These are phyloP conservation scores for Drosophila dives DNA, from an alignment of 2,888 invertebrate genomes.

Conservation along the genomic window DNA sequence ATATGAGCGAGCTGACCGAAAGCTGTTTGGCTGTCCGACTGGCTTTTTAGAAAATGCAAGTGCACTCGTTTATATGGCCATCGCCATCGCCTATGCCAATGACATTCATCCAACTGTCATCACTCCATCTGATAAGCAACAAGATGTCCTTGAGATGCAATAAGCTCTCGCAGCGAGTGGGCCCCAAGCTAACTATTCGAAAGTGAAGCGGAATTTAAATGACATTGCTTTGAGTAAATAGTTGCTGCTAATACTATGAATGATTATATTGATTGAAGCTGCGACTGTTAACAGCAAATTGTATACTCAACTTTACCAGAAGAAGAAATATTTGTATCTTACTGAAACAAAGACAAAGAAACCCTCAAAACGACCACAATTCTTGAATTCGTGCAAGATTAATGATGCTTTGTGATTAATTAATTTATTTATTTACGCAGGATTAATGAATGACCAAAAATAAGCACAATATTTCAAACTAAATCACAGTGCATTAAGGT, in stretches of 20 bases:
- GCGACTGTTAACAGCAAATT: background rate
- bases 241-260: background rate
- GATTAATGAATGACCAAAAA: background rate
- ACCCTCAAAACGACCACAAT: background rate
- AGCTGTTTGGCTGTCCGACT: slow-evolving; percentile 16
- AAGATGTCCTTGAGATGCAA: slow-evolving; percentile 59
- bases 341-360: background rate
- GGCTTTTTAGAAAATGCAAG: slow-evolving; percentile 63
- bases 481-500: background rate
- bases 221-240: slow-evolving; percentile 2
- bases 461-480: background rate
- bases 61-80: slow-evolving; percentile 42
- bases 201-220: slow-evolving; percentile 47
- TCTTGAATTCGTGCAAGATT: background rate
- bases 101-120: slow-evolving; percentile 61
- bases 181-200: slow-evolving; percentile 32
- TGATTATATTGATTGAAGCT: background rate
- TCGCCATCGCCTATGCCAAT: slow-evolving; percentile 51
- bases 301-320: background rate
- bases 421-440: background rate
- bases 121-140: slow-evolving; percentile 57
- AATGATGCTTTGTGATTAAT: background rate
- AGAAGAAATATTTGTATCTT: background rate
- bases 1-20: slow-evolving; percentile 30
- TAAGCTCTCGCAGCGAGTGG: slow-evolving; percentile 32